phyloP scores from a whole-genome alignment of 2,797 vertebrate genomes.

The Chelon auratus region DNA sequence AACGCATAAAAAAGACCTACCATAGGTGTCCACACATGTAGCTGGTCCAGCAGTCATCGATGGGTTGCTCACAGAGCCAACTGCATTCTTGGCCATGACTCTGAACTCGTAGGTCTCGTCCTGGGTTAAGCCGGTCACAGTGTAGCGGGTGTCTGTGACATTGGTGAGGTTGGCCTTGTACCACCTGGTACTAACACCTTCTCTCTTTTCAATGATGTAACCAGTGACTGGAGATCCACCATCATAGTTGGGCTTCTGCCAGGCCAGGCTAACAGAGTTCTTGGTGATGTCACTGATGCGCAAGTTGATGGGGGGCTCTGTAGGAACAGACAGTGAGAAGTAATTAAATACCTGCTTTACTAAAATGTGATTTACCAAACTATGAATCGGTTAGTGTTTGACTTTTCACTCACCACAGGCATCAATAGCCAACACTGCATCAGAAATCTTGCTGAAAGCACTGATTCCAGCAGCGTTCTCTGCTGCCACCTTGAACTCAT shows the following conservation, averaged over 20 bases:
- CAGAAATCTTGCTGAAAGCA: constrained; percentile 92
- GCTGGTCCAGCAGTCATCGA: constrained; percentile 91
- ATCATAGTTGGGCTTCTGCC: constrained; percentile 94
- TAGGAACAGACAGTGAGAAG: constrained; percentile 22
- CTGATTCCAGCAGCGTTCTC: constrained; percentile 96
- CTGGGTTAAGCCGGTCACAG: constrained; percentile 91
- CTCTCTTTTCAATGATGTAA: constrained; percentile 92
- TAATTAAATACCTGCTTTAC: not conserved
- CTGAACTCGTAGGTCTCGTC: constrained; percentile 95
- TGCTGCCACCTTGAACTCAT: constrained; percentile 97
- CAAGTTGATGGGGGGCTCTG: constrained; percentile 93
- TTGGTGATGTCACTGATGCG: constrained; percentile 95
- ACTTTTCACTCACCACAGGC: constrained; percentile 91
- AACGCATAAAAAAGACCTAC: constrained; percentile 75
- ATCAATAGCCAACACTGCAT: constrained; percentile 96
- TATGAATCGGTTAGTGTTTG: not conserved
- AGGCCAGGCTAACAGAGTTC: constrained; percentile 89
- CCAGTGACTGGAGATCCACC: constrained; percentile 96
- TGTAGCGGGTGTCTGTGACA: constrained; percentile 91
- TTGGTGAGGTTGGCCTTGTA: constrained; percentile 94
- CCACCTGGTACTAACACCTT: constrained; percentile 89
- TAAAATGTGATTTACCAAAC: not conserved
- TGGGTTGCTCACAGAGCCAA: constrained; percentile 96
- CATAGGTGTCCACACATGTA: constrained; percentile 94
- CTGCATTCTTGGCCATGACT: constrained; percentile 94